phyloP scores from a whole-genome alignment of 1,140 invertebrate genomes.

The Drosophila tropicalis region DNA sequence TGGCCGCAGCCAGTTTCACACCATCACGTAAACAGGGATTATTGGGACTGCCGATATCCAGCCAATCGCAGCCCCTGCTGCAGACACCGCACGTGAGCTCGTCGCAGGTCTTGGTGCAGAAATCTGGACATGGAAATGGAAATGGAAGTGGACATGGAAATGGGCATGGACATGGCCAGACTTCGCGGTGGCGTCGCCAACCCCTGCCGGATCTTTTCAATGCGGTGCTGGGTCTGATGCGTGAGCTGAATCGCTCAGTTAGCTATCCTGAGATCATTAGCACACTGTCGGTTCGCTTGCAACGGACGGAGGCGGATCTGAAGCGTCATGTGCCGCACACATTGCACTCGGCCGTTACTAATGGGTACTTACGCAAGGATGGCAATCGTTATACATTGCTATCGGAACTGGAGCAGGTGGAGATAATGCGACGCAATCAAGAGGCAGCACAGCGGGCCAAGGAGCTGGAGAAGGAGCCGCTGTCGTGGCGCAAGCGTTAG shows the following conservation, averaged over 20 bases:
- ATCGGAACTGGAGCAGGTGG: conserved; percentile 56
- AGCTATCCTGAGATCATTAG: conserved; percentile 69
- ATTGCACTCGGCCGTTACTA: conserved; percentile 49
- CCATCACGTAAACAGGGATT: conserved; percentile 9
- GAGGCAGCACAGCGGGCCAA: conserved; percentile 60
- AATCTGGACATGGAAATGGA: no score
- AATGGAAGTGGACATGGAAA: no score
- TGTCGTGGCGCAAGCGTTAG: conserved; percentile 67
- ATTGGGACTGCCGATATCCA: conserved; percentile 11
- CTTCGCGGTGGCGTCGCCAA: conserved; percentile 23
- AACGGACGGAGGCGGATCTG: conserved; percentile 51
- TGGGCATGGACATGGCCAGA: not conserved
- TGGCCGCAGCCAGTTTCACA: conserved; percentile 44
- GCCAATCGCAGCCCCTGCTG: conserved; percentile 36
- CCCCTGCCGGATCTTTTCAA: conserved; percentile 55
- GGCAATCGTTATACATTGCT: conserved; percentile 62
- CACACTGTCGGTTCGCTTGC: conserved; percentile 39
- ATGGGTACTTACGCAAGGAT: conserved; percentile 62
- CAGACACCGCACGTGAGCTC: not conserved
- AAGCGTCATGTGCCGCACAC: conserved; percentile 68
- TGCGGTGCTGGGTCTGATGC: conserved; percentile 45
- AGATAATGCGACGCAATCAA: conserved; percentile 57
- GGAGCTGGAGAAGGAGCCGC: conserved; percentile 66
- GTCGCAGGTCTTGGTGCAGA: not conserved
- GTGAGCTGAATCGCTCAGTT: conserved; percentile 50